Evolutionary conservation across 1,140 invertebrate genomes (phyloP).

Genomic region (Solenopsis fugax): DNA sequence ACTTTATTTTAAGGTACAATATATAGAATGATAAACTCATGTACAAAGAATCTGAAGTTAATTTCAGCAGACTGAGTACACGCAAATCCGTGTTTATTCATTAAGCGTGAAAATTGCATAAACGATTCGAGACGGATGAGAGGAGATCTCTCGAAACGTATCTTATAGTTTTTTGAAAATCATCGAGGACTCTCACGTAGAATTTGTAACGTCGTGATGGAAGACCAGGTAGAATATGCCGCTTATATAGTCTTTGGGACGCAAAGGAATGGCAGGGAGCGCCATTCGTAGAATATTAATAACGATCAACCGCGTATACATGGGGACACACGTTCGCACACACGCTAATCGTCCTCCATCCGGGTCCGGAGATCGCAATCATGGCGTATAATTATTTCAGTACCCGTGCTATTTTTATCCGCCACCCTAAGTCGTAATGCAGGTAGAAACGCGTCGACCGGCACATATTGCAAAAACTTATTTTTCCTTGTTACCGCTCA

Average conservation of each 20-base stretch:
- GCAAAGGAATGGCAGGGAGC: constrained; percentile 72
- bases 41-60: neutral
- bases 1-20: neutral
- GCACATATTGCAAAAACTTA: constrained; percentile 50
- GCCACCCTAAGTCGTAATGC: constrained; percentile 15
- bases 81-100: constrained; percentile 1
- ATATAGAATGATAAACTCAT: neutral
- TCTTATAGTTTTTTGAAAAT: constrained; percentile 66
- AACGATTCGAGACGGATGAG: neutral
- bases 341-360: constrained; percentile 73
- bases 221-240: constrained; percentile 63
- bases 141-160: constrained; percentile 25
- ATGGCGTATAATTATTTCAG: constrained; percentile 75
- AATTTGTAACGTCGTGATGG: constrained; percentile 70
- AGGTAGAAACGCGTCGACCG: constrained; percentile 34
- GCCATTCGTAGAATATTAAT: constrained; percentile 76
- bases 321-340: constrained; percentile 66
- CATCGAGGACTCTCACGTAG: constrained; percentile 56
- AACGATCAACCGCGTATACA: constrained; percentile 70
- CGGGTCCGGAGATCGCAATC: constrained; percentile 73
- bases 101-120: constrained; percentile 29
- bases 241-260: constrained; percentile 37
- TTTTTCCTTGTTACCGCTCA: neutral
- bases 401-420: constrained; percentile 70
- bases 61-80: neutral